Evolutionary conservation across 2,888 invertebrate genomes (phyloP).

Genomic region (Horisme vitalbata): DNA sequence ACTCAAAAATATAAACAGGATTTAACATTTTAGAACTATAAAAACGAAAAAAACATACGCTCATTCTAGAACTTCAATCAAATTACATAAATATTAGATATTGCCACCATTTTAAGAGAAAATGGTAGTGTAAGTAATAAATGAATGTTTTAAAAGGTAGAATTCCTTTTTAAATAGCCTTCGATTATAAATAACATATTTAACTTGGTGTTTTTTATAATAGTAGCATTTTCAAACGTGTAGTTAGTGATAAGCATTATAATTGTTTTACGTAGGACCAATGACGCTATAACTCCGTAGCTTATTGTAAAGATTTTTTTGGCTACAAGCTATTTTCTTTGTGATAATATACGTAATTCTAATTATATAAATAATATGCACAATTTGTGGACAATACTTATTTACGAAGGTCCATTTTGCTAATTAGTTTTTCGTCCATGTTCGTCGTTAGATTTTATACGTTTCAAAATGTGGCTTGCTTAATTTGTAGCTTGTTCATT

Average conservation of each 20-base stretch:
- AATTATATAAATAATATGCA: constrained; percentile 59
- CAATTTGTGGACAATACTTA: constrained; percentile 79
- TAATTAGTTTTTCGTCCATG: constrained; percentile 72
- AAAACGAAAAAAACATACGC: constrained; percentile 56
- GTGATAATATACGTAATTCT: constrained; percentile 72
- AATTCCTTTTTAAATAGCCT: constrained; percentile 20
- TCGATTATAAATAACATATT: constrained; percentile 38
- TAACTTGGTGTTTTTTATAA: constrained; percentile 65
- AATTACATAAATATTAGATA: neutral
- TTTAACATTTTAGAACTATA: constrained; percentile 43
- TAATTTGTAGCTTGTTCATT: neutral
- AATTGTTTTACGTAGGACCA: constrained; percentile 60
- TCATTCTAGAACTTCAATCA: constrained; percentile 37
- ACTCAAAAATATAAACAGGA: constrained; percentile 45
- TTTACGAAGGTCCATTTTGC: constrained; percentile 73
- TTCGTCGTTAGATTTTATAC: constrained; percentile 66
- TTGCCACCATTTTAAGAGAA: neutral
- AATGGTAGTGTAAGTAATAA: constrained; percentile 28
- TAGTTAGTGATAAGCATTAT: constrained; percentile 23
- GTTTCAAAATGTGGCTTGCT: constrained; percentile 54
- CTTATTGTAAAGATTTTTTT: constrained; percentile 33
- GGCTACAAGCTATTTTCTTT: constrained; percentile 60
- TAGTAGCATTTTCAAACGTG: constrained; percentile 49
- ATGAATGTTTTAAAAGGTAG: constrained; percentile 27
- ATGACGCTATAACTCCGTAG: constrained; percentile 52